Base-by-base conservation (phyloP, 2,113 vertebrate genomes). In the Syngnathus typhle region DNA sequence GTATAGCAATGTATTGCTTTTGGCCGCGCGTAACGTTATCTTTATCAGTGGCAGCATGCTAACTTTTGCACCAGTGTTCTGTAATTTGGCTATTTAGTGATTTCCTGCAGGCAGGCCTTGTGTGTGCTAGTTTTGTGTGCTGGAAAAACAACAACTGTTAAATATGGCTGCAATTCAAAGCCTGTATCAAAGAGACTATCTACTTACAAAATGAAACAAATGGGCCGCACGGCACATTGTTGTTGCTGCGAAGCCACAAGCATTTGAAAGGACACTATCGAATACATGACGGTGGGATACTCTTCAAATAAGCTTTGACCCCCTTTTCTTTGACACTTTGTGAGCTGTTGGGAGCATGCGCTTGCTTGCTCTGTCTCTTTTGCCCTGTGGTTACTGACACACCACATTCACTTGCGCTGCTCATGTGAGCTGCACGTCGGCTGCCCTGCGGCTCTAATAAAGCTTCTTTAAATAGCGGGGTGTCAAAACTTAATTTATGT, bases 361-460 rank as follows among this genome's bases (percentile, higher is more conserved):
- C 67, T 43, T 32, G 62, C 63, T 65, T 47, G 27, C 16, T 72
- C 58, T 32, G 27, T 67, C 32, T 74, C 2, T 39, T 38, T 65
- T 71, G 64, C 71, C 60, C 63, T 62, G 51, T 39, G 64, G 63
- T 75, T 68, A 68, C 77, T 80, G 78, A 79, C 67, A 73, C 44
- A 19, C 61, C 75, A 64, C 81, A 81, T 79, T 72, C 67, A 72
- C 65, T 75, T 79, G 49, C 67, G 41, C 55, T 15, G 12, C 65
- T 76, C 59, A 64, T 75, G 69, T 71, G 69, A 68, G 71, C 70
- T 73, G 60, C 67, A 68, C 68, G 76, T 77, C 74, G 83, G 73
- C 72, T 49, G 71, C 74, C 82, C 69, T 74, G 39, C 64, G 70
- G 72, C 77, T 65, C 71, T 66, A 75, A 79, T 78, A 79, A 79